Evolutionary conservation across 2,797 vertebrate genomes (phyloP), one percentile per base, ranked within the genome.

Genomic region (Takifugu ocellatus): DNA sequence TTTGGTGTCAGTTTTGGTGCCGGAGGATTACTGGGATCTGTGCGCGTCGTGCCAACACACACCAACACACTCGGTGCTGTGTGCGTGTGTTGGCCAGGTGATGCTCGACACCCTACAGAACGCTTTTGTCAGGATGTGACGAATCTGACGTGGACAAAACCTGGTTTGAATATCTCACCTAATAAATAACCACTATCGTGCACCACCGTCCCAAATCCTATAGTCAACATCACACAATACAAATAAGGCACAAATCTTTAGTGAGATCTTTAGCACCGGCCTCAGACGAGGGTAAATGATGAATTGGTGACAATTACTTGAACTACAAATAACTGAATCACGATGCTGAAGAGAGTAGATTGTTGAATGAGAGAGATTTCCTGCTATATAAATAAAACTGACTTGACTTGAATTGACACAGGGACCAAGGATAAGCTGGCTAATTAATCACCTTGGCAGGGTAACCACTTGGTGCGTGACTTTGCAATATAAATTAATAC

Each of bases 21-120:
- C 27, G 43, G 63, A 39, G 62, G 67, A 70, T 77, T 51, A 72
- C 43, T 48, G 56, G 61, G 56, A 73, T 75, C 73, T 74, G 47
- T 47, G 24, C 42, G 65, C 27, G 49, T 33, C 46, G 45, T 48
- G 53, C 60, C 53, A 54, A 14, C 36, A 11, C 11, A 68, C 54
- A 64, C 61, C 7, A 6, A 16, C 15, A 42, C 56, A 25, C 24
- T 25, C 57, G 60, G 52, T 27, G 29, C 31, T 65, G 53, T 69
- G 56, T 61, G 49, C 54, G 59, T 68, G 44, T 31, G 17, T 58
- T 70, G 56, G 59, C 47, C 50, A 42, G 52, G 59, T 62, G 54
- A 73, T 55, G 61, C 58, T 53, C 44, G 44, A 64, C 56, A 53
- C 44, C 51, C 73, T 24, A 24, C 7, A 44, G 47, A 44, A 11